Conservation (phyloP, 2,888 invertebrate species). For the Chirona hameri region DNA sequence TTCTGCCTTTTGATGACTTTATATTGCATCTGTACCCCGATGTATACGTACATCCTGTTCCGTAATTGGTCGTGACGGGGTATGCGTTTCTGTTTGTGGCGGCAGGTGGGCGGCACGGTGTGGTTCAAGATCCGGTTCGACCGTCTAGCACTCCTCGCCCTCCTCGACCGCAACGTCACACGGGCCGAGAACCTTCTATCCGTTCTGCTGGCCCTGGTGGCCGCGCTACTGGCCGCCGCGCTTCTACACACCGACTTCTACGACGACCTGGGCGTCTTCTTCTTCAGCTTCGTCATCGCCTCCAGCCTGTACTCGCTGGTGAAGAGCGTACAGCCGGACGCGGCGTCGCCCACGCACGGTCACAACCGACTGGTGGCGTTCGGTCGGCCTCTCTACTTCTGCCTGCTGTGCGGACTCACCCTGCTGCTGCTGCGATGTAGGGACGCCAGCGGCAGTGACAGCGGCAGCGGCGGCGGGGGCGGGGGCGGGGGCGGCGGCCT, state of each 20-base stretch:
- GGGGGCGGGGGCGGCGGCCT: slow-evolving; percentile 40
- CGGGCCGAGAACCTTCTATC: slow-evolving; percentile 75
- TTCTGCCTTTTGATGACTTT: no score
- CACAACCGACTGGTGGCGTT: slow-evolving; percentile 93
- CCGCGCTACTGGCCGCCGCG: slow-evolving; percentile 78
- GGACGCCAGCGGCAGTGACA: slow-evolving; percentile 12
- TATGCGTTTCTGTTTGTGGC: no score
- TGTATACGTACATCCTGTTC: neutral
- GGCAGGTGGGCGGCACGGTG: slow-evolving; percentile 45
- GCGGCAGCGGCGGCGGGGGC: no score
- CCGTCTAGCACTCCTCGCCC: slow-evolving; percentile 80
- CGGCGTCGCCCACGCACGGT: slow-evolving; percentile 96
- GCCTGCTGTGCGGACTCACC: slow-evolving; percentile 48
- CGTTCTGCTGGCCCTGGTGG: slow-evolving; percentile 74
- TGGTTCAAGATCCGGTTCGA: slow-evolving; percentile 82
- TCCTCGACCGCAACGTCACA: slow-evolving; percentile 88
- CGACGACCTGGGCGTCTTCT: slow-evolving; percentile 84
- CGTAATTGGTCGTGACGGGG: neutral
- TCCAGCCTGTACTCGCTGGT: slow-evolving; percentile 94
- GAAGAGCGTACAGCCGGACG: slow-evolving; percentile 98
- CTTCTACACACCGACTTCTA: slow-evolving; percentile 81
- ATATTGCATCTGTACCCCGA: no score
- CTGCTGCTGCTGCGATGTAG: slow-evolving; percentile 38
- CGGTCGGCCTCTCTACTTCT: slow-evolving; percentile 53
- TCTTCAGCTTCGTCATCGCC: slow-evolving; percentile 97